These are phyloP conservation scores for Caenorhabditis brenneri DNA, from an alignment of 1,140 invertebrate genomes.

Conservation along the genomic window DNA sequence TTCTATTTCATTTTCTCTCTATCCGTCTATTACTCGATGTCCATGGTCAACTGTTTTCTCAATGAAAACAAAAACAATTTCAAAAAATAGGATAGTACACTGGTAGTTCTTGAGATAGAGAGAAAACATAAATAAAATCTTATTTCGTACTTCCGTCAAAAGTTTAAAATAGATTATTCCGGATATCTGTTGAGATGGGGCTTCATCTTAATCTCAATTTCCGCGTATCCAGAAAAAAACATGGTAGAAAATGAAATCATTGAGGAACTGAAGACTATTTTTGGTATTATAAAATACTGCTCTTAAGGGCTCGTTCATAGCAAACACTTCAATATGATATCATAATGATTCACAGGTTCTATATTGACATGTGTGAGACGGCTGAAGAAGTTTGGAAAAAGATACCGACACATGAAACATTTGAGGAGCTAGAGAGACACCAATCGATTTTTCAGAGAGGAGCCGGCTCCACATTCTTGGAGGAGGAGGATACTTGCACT, in stretches of 20 bases:
- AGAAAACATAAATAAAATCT: too few relatives aligned
- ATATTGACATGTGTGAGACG: not conserved
- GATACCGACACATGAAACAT: not conserved
- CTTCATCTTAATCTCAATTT: not conserved
- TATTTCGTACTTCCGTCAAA: too few relatives aligned
- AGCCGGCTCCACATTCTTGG: too few relatives aligned
- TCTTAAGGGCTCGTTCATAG: not conserved
- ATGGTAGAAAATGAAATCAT: slow-evolving; percentile 1
- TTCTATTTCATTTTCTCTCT: not conserved
- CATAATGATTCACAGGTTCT: not conserved
- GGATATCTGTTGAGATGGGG: not conserved
- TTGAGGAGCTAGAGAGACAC: not conserved
- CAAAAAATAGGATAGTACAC: not conserved
- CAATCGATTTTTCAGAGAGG: too few relatives aligned
- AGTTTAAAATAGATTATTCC: too few relatives aligned
- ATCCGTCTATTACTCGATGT: too few relatives aligned
- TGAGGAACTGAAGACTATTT: not conserved
- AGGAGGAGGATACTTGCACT: too few relatives aligned
- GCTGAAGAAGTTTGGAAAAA: not conserved
- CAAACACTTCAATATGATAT: slow-evolving; percentile 1
- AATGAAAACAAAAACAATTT: not conserved
- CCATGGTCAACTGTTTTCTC: not conserved
- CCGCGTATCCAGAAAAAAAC: not conserved
- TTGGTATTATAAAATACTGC: not conserved
- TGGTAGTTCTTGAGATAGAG: too few relatives aligned